Conservation (phyloP, 2,888 invertebrate species). For the Mongoloraphidia duomilia region DNA sequence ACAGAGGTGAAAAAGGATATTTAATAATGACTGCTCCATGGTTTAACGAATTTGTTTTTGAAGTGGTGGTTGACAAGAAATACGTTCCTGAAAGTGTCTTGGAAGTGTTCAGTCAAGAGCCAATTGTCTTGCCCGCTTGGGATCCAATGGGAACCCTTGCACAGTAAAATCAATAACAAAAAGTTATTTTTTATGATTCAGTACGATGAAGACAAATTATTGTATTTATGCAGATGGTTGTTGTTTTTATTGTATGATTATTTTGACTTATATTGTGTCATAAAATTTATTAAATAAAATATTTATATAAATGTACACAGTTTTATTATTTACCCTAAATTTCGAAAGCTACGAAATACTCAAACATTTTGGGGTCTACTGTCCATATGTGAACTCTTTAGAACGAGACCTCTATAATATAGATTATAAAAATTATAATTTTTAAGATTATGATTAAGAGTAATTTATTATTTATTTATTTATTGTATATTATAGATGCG, state of each 20-base stretch:
- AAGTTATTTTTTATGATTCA: too few species aligned
- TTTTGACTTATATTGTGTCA: slow-evolving; percentile 1
- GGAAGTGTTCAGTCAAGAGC: slow-evolving; percentile 59
- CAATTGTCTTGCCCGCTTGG: slow-evolving; percentile 77
- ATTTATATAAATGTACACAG: not conserved
- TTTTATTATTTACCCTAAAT: too few species aligned
- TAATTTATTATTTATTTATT: too few species aligned
- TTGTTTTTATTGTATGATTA: slow-evolving; percentile 1
- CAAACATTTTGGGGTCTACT: too few species aligned
- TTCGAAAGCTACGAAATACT: too few species aligned
- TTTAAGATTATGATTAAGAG: too few species aligned
- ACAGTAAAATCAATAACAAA: not conserved
- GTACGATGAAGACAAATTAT: too few species aligned
- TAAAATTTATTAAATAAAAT: slow-evolving; percentile 1
- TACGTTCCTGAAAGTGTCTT: slow-evolving; percentile 59
- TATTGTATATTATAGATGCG: too few species aligned
- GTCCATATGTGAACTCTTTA: too few species aligned
- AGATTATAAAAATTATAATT: too few species aligned
- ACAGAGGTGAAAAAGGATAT: slow-evolving; percentile 76
- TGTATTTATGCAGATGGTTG: not conserved
- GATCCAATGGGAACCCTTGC: slow-evolving; percentile 87
- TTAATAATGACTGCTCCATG: slow-evolving; percentile 68
- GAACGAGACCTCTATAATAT: too few species aligned
- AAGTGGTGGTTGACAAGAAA: slow-evolving; percentile 79
- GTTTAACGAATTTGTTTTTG: slow-evolving; percentile 80